These are phyloP conservation scores for Stomorhina lunata DNA, from an alignment of 2,888 invertebrate species.

Conservation along the genomic window DNA sequence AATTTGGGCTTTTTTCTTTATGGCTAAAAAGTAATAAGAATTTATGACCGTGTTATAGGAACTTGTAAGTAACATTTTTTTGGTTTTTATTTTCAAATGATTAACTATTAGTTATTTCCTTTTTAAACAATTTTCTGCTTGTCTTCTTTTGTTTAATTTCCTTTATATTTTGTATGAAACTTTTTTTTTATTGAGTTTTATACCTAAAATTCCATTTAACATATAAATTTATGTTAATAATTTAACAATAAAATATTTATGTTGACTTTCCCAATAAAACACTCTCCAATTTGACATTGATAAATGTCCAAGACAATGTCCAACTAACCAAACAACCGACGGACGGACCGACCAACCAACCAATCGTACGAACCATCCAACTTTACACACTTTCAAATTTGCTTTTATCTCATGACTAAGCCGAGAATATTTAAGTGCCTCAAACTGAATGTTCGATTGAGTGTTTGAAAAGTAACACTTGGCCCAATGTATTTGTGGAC, in stretches of 20 bases:
- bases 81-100: constrained; percentile 31
- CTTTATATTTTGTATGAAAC: constrained; percentile 6
- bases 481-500: neutral
- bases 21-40: neutral
- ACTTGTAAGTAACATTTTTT: neutral
- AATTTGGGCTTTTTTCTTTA: neutral
- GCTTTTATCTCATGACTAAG: no score
- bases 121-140: neutral
- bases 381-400: constrained; percentile 47
- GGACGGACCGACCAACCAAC: neutral
- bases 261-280: constrained; percentile 35
- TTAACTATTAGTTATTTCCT: constrained; percentile 41
- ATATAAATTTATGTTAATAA: constrained; percentile 62
- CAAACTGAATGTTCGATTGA: neutral
- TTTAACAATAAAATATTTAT: constrained; percentile 44
- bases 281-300: constrained; percentile 55
- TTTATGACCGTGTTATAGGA: neutral
- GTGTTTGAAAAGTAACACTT: constrained; percentile 55
- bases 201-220: constrained; percentile 18
- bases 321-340: neutral
- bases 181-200: constrained; percentile 17
- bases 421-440: neutral
- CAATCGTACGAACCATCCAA: neutral
- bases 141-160: constrained; percentile 11
- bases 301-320: constrained; percentile 39